phyloP scores from a whole-genome alignment of 1,140 invertebrate genomes.

The Pseudomyrmex sp. region DNA sequence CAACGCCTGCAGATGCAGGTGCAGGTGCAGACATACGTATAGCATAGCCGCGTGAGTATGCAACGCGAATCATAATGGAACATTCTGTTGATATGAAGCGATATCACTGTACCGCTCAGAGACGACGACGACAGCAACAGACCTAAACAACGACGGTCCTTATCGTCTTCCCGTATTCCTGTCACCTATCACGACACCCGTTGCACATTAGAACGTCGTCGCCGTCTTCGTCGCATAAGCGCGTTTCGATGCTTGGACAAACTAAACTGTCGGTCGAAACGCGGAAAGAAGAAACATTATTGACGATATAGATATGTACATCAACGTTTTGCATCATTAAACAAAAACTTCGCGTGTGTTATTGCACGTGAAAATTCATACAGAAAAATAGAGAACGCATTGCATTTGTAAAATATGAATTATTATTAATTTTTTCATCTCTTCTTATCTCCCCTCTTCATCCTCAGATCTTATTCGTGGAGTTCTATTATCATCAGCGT shows the following conservation, averaged over 20 bases:
- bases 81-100: conserved; percentile 53
- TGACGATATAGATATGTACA: background rate
- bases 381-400: too few relatives aligned
- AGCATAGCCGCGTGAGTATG: background rate
- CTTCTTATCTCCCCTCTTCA: too few relatives aligned
- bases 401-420: too few relatives aligned
- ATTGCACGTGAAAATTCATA: too few relatives aligned
- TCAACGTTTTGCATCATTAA: background rate
- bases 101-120: conserved; percentile 31
- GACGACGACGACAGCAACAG: conserved; percentile 25
- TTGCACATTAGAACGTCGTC: conserved; percentile 27
- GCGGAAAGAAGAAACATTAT: background rate
- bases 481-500: too few relatives aligned
- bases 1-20: background rate
- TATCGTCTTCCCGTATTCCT: conserved; percentile 46
- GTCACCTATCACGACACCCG: conserved; percentile 33
- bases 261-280: background rate
- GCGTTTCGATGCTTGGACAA: background rate
- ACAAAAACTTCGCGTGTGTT: background rate
- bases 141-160: conserved; percentile 50
- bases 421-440: too few relatives aligned
- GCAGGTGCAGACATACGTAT: background rate
- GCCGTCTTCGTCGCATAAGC: conserved; percentile 3
- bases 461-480: too few relatives aligned
- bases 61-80: conserved; percentile 28